A percentile compares a stretch with the other conserved stretches of the same genome.
phyloP scores from a whole-genome alignment of 2,888 invertebrate species.

The Macaria notata region DNA sequence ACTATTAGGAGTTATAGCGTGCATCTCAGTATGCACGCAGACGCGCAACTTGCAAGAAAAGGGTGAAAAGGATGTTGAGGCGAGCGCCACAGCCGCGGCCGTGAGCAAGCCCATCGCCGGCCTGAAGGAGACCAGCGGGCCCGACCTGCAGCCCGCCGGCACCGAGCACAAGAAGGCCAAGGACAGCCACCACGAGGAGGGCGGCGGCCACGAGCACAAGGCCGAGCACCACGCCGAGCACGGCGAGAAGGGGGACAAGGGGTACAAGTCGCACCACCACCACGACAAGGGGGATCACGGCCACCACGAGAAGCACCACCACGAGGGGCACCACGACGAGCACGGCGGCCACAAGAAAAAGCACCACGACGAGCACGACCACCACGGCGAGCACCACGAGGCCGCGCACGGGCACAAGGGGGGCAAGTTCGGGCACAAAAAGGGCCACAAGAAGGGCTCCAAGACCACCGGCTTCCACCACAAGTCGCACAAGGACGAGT shows the following conservation, averaged over 20 bases:
- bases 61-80: constrained; percentile 44
- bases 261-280: constrained; percentile 88
- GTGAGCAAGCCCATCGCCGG: constrained; percentile 26
- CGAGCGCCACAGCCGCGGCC: constrained; percentile 11
- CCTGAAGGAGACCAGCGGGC: constrained; percentile 35
- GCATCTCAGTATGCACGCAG: constrained; percentile 49
- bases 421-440: constrained; percentile 90
- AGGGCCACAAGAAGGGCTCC: constrained; percentile 92
- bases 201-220: constrained; percentile 87
- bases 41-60: constrained; percentile 61
- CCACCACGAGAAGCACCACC: constrained; percentile 89
- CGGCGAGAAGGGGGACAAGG: constrained; percentile 90
- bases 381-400: constrained; percentile 90
- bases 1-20: constrained; percentile 55
- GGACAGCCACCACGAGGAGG: constrained; percentile 82
- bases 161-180: constrained; percentile 74
- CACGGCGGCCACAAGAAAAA: constrained; percentile 91
- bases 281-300: constrained; percentile 91
- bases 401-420: constrained; percentile 90
- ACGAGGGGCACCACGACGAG: constrained; percentile 89
- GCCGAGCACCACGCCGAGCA: constrained; percentile 86
- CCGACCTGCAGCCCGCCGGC: constrained; percentile 76
- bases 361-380: constrained; percentile 89
- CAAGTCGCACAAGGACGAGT: constrained; percentile 93
- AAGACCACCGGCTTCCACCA: constrained; percentile 93